These are phyloP conservation scores for Bicyclus anynana DNA, from an alignment of 1,140 invertebrate species.

Conservation along the genomic window DNA sequence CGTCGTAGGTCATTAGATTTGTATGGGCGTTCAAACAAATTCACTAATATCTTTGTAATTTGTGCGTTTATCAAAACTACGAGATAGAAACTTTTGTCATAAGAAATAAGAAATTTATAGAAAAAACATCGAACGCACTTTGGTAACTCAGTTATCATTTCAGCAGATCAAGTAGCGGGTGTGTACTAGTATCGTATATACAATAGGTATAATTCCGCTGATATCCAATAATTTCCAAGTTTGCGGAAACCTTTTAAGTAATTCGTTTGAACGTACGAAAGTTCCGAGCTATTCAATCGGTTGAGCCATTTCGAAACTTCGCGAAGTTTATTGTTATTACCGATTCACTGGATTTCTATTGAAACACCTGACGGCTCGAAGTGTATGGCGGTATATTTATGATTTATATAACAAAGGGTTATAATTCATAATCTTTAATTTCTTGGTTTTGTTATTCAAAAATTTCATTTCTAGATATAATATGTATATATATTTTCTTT, in stretches of 20 bases:
- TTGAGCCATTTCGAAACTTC: constrained; percentile 3
- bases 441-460: background rate
- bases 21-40: no score
- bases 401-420: background rate
- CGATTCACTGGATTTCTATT: background rate
- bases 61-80: no score
- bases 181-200: background rate
- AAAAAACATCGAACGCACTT: no score
- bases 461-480: no score
- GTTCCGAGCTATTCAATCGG: constrained; percentile 11
- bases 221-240: constrained; percentile 8
- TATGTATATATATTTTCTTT: no score
- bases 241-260: constrained; percentile 4
- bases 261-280: constrained; percentile 10
- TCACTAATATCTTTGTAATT: no score
- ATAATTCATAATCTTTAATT: background rate
- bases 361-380: background rate
- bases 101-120: no score
- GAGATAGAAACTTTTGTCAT: no score
- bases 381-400: no score
- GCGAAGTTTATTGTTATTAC: background rate
- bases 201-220: constrained; percentile 10
- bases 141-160: no score
- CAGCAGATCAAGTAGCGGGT: background rate
- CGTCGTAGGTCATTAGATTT: no score